Base-by-base conservation (phyloP, 1,140 invertebrate genomes). In the Apolygus lucorum region DNA sequence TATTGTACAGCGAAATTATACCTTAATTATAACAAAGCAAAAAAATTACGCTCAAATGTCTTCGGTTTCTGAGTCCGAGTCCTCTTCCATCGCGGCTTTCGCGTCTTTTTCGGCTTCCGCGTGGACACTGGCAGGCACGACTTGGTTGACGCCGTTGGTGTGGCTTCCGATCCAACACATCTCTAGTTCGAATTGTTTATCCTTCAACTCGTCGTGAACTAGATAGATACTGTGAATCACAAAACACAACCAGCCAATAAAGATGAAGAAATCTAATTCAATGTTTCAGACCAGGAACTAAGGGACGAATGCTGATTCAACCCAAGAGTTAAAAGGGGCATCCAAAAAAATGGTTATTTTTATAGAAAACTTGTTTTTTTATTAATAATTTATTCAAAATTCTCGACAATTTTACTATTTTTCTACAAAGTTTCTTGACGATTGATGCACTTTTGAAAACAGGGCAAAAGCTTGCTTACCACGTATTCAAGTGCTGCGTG, bases 171-270 rank as follows among this genome's bases (percentile, higher is more conserved):
- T 93, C 93, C 97, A 98, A 70, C 95, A 95, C 75, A 99, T 84
- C 82, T 99, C 97, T 70, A 99, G 80, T 77, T 98, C 95, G 79
- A 99, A 99, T 72, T 95, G 89, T 80, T 99, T 99, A 79, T 99
- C 96, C 82, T 99, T 99, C 0, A 98, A 82, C 78, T 99, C 96
- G 82, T 99, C 97, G 77, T 99, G 96, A 0, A 99, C 94, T 29
- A 93, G 82, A 76, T 98, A 97, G 76, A 99, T 96, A 63, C 92
- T 95, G 79, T n/a, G n/a, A n/a, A n/a, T n/a, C n/a, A n/a, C n/a
- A n/a, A n/a, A n/a, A n/a, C 68, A 86, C 83, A 70, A 72, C 70
- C 69, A n/a, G n/a, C n/a, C n/a, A n/a, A n/a, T n/a, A n/a, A 73
- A 71, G 68, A 74, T 78, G 74, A 76, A 34, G 52, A 70, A 24